These are phyloP conservation scores for Chanos chanos DNA, from an alignment of 2,797 vertebrate species.

Conservation along the genomic window DNA sequence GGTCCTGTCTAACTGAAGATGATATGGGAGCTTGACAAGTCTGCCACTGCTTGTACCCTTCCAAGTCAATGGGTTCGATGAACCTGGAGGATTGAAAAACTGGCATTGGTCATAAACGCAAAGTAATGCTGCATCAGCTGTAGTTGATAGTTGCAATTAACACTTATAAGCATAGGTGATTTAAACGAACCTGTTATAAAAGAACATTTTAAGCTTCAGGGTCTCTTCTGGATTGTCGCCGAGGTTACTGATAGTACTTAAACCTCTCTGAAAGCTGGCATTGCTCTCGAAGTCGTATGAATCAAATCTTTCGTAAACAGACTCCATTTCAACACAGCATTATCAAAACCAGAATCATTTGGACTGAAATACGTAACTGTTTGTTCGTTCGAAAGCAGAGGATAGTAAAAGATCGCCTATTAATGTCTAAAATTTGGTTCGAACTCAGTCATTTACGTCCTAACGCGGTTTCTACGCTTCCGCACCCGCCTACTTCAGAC, in stretches of 20 bases:
- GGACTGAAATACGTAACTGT: too few relatives aligned
- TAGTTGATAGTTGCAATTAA: background rate
- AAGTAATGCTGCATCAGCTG: background rate
- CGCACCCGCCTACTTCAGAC: too few relatives aligned
- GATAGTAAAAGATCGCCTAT: too few relatives aligned
- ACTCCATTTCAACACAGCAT: too few relatives aligned
- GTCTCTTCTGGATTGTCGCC: slow-evolving; percentile 13
- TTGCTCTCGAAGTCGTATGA: slow-evolving; percentile 63
- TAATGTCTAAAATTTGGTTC: too few relatives aligned
- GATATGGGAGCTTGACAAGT: background rate
- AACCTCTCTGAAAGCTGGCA: slow-evolving; percentile 54
- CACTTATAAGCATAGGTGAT: background rate
- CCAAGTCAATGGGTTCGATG: slow-evolving; percentile 63
- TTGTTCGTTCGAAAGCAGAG: too few relatives aligned
- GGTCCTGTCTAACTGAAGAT: background rate
- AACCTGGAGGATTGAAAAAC: slow-evolving; percentile 54
- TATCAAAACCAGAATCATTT: too few relatives aligned
- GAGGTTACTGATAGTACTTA: slow-evolving; percentile 33
- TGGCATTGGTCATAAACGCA: background rate
- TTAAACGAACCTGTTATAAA: slow-evolving; percentile 62
- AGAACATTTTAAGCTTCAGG: slow-evolving; percentile 65
- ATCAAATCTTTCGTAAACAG: slow-evolving; percentile 55
- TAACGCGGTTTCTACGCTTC: too few relatives aligned
- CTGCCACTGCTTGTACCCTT: slow-evolving; percentile 54
- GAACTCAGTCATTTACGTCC: too few relatives aligned